Percentiles rank a stretch among this genome's conserved stretches.
Evolutionary conservation across 64 coral and sea anemone genomes (phyloP).

Genomic region (Montipora capricornis): DNA sequence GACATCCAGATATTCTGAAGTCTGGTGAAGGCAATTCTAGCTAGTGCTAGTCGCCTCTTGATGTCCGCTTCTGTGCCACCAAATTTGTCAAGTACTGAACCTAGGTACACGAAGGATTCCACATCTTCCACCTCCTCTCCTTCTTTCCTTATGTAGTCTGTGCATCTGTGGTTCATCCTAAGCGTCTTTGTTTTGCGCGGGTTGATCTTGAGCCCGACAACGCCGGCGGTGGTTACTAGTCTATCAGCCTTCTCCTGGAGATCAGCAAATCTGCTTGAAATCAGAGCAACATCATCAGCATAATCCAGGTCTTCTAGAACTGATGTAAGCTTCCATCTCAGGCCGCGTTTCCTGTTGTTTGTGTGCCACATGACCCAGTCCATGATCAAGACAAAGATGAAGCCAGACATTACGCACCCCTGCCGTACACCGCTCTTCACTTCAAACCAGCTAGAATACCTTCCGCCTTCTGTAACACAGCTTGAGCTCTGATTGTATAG

Average conservation of each 20-base stretch:
- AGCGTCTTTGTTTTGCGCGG: conserved; percentile 26
- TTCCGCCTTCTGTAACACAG: conserved; percentile 13
- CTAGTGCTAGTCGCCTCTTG: conserved; percentile 25
- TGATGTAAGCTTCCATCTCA: too few species aligned
- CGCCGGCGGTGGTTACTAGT: conserved; percentile 10
- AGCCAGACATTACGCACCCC: not conserved
- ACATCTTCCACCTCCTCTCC: not conserved
- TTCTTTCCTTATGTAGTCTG: not conserved
- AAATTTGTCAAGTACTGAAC: not conserved
- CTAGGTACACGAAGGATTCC: not conserved
- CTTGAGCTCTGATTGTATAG: conserved; percentile 16
- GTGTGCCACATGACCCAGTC: too few species aligned
- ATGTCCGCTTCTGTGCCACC: conserved; percentile 29
- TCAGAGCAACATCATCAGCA: conserved; percentile 41
- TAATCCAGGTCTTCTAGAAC: not conserved
- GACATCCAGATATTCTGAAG: conserved; percentile 27
- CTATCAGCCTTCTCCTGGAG: conserved; percentile 33
- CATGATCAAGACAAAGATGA: too few species aligned
- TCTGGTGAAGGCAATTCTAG: conserved; percentile 8
- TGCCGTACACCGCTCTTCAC: conserved; percentile 27
- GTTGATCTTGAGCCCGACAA: conserved; percentile 39
- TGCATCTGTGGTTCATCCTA: conserved; percentile 4
- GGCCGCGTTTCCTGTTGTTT: too few species aligned
- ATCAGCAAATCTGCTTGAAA: conserved; percentile 15
- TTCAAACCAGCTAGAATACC: not conserved